Base-by-base conservation (phyloP, 2,888 invertebrate species). In the Agrochola circellaris region DNA sequence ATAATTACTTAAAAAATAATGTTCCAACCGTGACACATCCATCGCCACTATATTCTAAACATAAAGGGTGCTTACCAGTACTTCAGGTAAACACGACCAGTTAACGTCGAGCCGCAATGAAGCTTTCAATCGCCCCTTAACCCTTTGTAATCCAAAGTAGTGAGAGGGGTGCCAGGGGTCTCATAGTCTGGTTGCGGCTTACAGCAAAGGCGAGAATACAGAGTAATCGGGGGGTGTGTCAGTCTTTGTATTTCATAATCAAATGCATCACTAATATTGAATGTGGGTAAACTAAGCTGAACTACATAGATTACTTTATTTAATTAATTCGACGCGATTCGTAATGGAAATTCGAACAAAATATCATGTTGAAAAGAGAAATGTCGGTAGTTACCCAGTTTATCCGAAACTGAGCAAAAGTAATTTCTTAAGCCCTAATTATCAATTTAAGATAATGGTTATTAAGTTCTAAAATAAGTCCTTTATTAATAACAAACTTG, bases 61-160 rank as follows among this genome's bases (percentile, higher is more conserved):
- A 86, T 90, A 86, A 91, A 92, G 92, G 92, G 91, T 92, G 92
- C 92, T 94, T 91, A 92, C 89, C 79, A 76, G 83, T 83, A 92
- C 90, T 95, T 93, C 95, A 95, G 95, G 95, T 95, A 93, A 94
- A 93, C 91, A 92, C 87, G 89, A 90, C 95, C 93, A 93, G 91
- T 92, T 89, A 88, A 88, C 78, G 84, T 88, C 89, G 94, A 93
- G 81, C 93, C 88, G 83, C 91, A 90, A 90, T 93, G 90, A 93
- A 91, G 91, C 91, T 92, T 92, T 91, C 91, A 91, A 91, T 93
- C 90, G 90, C 92, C 93, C 92, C 92, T 92, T 91, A 89, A 90
- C 90, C 91, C 89, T 89, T 93, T 92, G 93, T 93, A 93, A 93
- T 92, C 90, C 86, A 87, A 90, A 91, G 90, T 87, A 84, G 79